Evolutionary conservation across 2,888 invertebrate genomes (phyloP), one percentile per base, ranked within the genome.

Genomic region (Copidosoma aretas): DNA sequence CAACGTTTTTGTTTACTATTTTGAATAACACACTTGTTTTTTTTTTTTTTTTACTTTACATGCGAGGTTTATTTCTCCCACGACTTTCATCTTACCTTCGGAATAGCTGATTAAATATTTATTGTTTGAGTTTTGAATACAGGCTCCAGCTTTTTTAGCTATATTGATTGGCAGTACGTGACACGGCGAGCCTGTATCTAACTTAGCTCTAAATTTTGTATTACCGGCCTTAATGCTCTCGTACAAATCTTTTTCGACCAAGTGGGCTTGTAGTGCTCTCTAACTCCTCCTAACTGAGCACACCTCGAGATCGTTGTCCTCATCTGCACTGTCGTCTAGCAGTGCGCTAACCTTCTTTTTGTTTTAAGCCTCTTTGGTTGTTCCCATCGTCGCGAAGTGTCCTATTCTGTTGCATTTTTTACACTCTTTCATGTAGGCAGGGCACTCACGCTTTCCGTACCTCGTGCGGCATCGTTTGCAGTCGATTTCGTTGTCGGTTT

Each of bases 1-100:
- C 5, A 2, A 53, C 53, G 1, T 15, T 21, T 24, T 53, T 21
- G 21, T 53, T 21, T 12, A 21, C 21, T 10, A 53, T 15, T 21
- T 53, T 52, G n/a, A 53, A 53, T 53, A 15, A 3, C 3, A 64
- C 49, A 19, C 49, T 41, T 21, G 64, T 46, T 25, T 22, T 32
- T 15, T 19, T 57, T 19, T 57, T 15, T 10, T 19, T 57, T 57
- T 57, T 4, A 64, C 19, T 14, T 12, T 53, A 14, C 53, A 53
- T 21, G 21, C 0, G 14, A 53, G 53, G 4, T 15, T 53, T 1
- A 21, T 21, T 21, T 53, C 53, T 53, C 24, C 53, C 24, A 53
- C 24, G 5, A 53, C 53, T 21, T 21, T 15, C 21, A 53, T 53
- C 22, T 24, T 21, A 24, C 21, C 53, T 21, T 53, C 24, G 14